Base-by-base conservation (phyloP, 2,888 invertebrate species). In the Chouioia cunea region DNA sequence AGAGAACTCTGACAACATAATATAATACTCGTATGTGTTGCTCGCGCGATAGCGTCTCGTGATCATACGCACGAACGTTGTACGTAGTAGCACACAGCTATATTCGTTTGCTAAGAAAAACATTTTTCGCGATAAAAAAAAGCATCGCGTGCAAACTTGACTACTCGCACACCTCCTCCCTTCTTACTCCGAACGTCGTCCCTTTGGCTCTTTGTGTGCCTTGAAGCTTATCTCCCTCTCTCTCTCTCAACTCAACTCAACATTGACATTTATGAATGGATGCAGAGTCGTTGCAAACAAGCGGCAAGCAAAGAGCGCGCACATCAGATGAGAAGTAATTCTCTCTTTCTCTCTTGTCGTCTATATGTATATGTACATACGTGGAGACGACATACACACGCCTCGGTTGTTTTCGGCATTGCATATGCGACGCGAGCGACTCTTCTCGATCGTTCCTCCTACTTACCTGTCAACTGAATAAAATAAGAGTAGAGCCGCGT, bases 191-290 rank as follows among this genome's bases (percentile, higher is more conserved):
- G 14, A 22, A 36, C 27, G 16, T 53, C 22, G 2, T 63, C 36
- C 20, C 44, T 36, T 44, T 63, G 52, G 20, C 18, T 50, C 50
- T 47, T 20, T 59, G n/a, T 20, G 44, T 44, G 15, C 27, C n/a
- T 22, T 2, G 16, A 54, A 43, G 43, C 23, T 47, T 59, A 43
- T 59, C 46, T 47, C 23, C 15, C 14, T 15, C n/a, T 44, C 54
- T 14, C 23, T 54, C 54, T n/a, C n/a, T n/a, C n/a, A n/a, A n/a
- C n/a, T n/a, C 36, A 12, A 1, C 44, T 57, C 44, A 57, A 56
- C 57, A 57, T 44, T 57, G 57, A 57, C 57, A 57, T 56, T 56
- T 56, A 36, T 50, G 20, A 10, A 50, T 50, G 20, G 20, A 50
- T 36, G 36, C 36, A 36, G 10, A 36, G 36, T 12, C 12, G 36